Evolutionary conservation across 92 coral and sea anemone species (phyloP).

Genomic region (Pocillopora grandis): DNA sequence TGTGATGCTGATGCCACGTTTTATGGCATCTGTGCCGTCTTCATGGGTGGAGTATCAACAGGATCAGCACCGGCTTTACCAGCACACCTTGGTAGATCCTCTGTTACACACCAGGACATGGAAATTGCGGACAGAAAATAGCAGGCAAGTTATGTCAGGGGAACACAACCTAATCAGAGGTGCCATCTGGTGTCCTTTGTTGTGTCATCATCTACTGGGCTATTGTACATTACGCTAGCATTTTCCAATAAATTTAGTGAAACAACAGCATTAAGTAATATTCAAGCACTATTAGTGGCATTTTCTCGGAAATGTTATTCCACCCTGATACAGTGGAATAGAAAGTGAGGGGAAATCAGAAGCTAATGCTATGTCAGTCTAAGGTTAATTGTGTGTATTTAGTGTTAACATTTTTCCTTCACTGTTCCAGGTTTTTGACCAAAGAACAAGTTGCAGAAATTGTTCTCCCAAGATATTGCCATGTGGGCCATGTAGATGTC

Average conservation of each 20-base stretch:
- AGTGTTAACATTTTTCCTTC: neutral
- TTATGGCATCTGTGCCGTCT: conserved; percentile 89
- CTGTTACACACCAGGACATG: conserved; percentile 94
- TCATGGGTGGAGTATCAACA: conserved; percentile 96
- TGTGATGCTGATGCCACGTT: conserved; percentile 91
- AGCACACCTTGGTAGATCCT: conserved; percentile 85
- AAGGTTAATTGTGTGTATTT: neutral
- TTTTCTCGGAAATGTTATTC: too few species aligned
- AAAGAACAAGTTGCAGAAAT: conserved; percentile 91
- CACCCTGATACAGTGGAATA: too few species aligned
- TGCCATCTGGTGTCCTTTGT: too few species aligned
- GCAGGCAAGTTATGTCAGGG: conserved; percentile 56
- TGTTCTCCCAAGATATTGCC: conserved; percentile 91
- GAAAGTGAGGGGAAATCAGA: too few species aligned
- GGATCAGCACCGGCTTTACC: conserved; percentile 96
- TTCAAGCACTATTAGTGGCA: too few species aligned
- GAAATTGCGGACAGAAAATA: conserved; percentile 77
- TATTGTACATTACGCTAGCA: too few species aligned
- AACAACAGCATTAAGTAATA: too few species aligned
- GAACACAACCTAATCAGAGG: neutral
- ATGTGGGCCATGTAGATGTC: conserved; percentile 95
- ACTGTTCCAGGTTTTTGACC: conserved; percentile 31
- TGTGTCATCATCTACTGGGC: too few species aligned
- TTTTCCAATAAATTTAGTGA: too few species aligned
- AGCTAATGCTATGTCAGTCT: neutral